phyloP scores from a whole-genome alignment of 2,797 vertebrate genomes.

The Aplochiton taeniatus region DNA sequence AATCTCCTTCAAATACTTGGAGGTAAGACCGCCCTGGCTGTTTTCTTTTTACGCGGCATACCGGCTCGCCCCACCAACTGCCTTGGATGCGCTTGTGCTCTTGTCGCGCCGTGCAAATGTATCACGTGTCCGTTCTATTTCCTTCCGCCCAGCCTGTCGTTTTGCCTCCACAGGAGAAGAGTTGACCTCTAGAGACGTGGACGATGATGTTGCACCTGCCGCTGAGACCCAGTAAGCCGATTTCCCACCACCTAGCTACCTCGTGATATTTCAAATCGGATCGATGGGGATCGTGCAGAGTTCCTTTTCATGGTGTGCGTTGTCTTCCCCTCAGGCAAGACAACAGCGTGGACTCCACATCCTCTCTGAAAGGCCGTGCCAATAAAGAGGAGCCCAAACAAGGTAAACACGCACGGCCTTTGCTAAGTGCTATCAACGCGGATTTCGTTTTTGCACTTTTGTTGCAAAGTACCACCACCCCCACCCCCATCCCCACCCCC shows the following conservation, averaged over 20 bases:
- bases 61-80: neutral
- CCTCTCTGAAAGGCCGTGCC: constrained; percentile 80
- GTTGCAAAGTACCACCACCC: too few relatives aligned
- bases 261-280: too few relatives aligned
- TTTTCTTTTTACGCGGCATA: neutral
- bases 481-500: too few relatives aligned
- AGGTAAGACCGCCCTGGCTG: constrained; percentile 73
- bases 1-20: constrained; percentile 89
- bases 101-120: neutral
- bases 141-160: neutral
- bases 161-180: constrained; percentile 78
- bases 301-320: neutral
- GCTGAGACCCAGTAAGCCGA: constrained; percentile 88
- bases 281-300: too few relatives aligned
- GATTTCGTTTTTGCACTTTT: too few relatives aligned
- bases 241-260: too few relatives aligned
- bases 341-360: constrained; percentile 88
- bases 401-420: constrained; percentile 69
- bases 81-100: too few relatives aligned
- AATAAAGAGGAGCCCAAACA: constrained; percentile 84
- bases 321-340: constrained; percentile 80
- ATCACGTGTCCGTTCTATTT: neutral
- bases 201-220: constrained; percentile 67
- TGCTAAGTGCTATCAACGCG: too few relatives aligned
- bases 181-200: constrained; percentile 74